phyloP scores from a whole-genome alignment of 2,113 vertebrate genomes.

The Oceanodroma tethys region DNA sequence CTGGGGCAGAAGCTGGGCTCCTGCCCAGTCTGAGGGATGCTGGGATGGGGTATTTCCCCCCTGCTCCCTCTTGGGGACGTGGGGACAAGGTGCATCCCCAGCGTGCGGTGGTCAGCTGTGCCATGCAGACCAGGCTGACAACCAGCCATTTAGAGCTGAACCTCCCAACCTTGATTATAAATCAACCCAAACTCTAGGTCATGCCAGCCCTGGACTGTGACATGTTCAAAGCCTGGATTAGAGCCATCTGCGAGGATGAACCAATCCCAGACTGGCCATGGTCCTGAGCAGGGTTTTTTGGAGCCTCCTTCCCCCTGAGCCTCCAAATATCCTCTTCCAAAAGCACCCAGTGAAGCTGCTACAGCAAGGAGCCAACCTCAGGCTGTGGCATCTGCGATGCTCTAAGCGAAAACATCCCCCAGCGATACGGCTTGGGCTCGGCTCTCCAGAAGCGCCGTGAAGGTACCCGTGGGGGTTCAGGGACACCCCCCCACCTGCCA shows the following conservation, averaged over 20 bases:
- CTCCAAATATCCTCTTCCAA: not conserved
- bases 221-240: not conserved
- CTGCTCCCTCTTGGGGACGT: not conserved
- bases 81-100: not conserved
- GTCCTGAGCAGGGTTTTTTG: not conserved
- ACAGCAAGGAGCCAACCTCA: too few species aligned
- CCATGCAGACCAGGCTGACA: not conserved
- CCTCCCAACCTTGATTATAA: not conserved
- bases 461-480: not conserved
- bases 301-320: not conserved
- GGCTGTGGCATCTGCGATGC: not conserved
- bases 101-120: not conserved
- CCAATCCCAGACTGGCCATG: not conserved
- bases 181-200: not conserved
- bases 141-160: not conserved
- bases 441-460: not conserved
- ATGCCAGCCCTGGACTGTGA: not conserved
- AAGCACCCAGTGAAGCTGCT: not conserved
- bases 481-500: not conserved
- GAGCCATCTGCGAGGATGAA: not conserved
- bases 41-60: not conserved
- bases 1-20: not conserved
- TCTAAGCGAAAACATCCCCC: rapidly evolving
- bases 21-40: not conserved
- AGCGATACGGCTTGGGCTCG: rapidly evolving